Evolutionary conservation across 2,113 vertebrate genomes (phyloP).

Genomic region (Passerina amoena): DNA sequence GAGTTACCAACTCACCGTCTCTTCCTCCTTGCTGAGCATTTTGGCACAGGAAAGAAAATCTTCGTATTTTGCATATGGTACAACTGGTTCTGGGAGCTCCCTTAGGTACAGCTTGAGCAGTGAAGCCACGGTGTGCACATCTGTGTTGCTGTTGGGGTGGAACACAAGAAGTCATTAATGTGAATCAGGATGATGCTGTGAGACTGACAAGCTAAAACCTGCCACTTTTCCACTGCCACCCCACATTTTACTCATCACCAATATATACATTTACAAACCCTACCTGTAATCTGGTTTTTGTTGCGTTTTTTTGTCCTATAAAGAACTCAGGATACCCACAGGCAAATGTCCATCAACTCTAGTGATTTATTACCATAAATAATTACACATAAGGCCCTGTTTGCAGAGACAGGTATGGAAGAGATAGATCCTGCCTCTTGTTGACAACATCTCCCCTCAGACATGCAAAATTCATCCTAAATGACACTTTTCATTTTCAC

Average conservation of each 20-base stretch:
- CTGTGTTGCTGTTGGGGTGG: constrained; percentile 84
- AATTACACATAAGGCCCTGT: background rate
- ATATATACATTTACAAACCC: background rate
- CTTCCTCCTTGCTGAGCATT: constrained; percentile 89
- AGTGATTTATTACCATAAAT: background rate
- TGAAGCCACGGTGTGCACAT: constrained; percentile 95
- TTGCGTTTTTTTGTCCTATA: background rate
- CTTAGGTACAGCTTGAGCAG: constrained; percentile 94
- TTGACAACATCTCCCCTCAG: background rate
- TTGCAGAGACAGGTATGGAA: background rate
- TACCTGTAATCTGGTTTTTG: background rate
- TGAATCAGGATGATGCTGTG: background rate
- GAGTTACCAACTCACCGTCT: constrained; percentile 79
- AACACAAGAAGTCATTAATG: background rate
- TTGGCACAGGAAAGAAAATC: constrained; percentile 92
- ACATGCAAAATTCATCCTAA: background rate
- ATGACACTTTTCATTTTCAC: background rate
- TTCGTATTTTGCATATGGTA: constrained; percentile 92
- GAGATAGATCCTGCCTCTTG: background rate
- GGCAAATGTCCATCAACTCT: background rate
- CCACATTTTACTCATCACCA: background rate
- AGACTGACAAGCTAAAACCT: background rate
- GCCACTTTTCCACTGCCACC: background rate
- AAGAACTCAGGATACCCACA: background rate
- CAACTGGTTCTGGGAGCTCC: constrained; percentile 93